Base-by-base conservation (phyloP, 2,113 vertebrate species). In the Nothobranchius kuhntae region DNA sequence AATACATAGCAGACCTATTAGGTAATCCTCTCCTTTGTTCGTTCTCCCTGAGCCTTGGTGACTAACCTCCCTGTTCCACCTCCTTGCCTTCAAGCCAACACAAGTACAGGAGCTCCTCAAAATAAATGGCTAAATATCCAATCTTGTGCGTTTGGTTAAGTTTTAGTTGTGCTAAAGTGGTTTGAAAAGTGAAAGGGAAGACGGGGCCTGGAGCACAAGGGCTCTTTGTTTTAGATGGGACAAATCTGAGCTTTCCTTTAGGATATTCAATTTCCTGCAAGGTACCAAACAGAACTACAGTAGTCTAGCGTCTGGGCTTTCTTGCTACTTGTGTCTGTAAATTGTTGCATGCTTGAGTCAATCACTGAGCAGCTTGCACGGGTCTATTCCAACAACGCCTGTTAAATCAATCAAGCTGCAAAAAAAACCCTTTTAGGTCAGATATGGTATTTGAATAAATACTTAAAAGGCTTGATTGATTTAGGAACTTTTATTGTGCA, bases 11-110 rank as follows among this genome's bases (percentile, higher is more conserved):
- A 91, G 92, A 90, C 93, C 92, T 94, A 92, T 95, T 93, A 95
- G 93, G 90, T 93, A 94, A 95, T 94, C 92, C 86, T 93, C 90
- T 90, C 92, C 88, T 93, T 95, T 95, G 94, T 95, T 95, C 94
- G 83, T 85, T 93, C 94, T 93, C 88, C 89, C 87, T 88, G 85
- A 89, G 90, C 89, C 91, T 93, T 81, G 87, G 82, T 92, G 93
- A 93, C 90, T 95, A 92, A 94, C 87, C 93, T 88, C 84, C 63
- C 89, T 75, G 66, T 85, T 88, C 78, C 89, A 89, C 83, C 89
- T 84, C 74, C 76, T 42, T 73, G 73, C 73, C 90, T 91, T 87
- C 79, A 58, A 68, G 81, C 78, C 77, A 83, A 87, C 86, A 78
- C 58, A 62, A 13, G 47, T 57, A 26, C 4, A 62, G 51, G 65